Percentiles rank a stretch among this genome's conserved stretches.
Evolutionary conservation across 2,113 vertebrate species (phyloP).

Genomic region (Hippocampus zosterae): DNA sequence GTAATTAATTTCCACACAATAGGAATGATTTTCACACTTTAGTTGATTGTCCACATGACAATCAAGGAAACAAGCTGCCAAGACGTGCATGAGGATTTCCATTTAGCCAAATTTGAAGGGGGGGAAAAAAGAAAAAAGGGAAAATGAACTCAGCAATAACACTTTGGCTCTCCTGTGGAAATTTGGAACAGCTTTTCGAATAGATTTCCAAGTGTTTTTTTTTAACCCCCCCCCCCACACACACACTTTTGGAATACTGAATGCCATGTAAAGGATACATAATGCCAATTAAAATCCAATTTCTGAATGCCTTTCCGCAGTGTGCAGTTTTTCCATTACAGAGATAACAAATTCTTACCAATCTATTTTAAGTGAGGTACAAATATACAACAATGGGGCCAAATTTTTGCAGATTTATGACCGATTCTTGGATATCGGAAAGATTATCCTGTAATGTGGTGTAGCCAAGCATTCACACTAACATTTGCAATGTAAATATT

Average conservation of each 20-base stretch:
- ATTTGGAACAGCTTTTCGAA: slow-evolving; percentile 20
- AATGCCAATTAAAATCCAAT: slow-evolving; percentile 61
- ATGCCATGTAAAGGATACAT: slow-evolving; percentile 58
- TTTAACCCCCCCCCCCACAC: not conserved
- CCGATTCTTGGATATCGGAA: too few species aligned
- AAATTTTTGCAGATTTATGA: too few species aligned
- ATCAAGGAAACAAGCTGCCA: slow-evolving; percentile 32
- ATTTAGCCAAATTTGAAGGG: slow-evolving; percentile 57
- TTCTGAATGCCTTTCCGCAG: slow-evolving; percentile 55
- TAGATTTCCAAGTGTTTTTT: slow-evolving; percentile 33
- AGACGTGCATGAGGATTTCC: slow-evolving; percentile 44
- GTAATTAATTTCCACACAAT: slow-evolving; percentile 16
- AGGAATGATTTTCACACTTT: slow-evolving; percentile 31
- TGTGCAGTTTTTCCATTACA: slow-evolving; percentile 13
- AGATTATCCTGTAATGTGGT: not conserved
- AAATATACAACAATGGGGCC: not conserved
- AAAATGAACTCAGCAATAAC: slow-evolving; percentile 72
- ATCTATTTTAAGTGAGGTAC: not conserved
- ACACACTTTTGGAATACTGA: slow-evolving; percentile 49
- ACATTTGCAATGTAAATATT: too few species aligned
- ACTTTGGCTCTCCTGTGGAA: slow-evolving; percentile 43
- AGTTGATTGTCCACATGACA: slow-evolving; percentile 34
- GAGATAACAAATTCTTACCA: not conserved
- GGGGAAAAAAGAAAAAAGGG: not conserved
- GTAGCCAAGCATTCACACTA: too few species aligned